Base-by-base conservation (phyloP, 2,113 vertebrate genomes). In the Rhodinocichla rosea region DNA sequence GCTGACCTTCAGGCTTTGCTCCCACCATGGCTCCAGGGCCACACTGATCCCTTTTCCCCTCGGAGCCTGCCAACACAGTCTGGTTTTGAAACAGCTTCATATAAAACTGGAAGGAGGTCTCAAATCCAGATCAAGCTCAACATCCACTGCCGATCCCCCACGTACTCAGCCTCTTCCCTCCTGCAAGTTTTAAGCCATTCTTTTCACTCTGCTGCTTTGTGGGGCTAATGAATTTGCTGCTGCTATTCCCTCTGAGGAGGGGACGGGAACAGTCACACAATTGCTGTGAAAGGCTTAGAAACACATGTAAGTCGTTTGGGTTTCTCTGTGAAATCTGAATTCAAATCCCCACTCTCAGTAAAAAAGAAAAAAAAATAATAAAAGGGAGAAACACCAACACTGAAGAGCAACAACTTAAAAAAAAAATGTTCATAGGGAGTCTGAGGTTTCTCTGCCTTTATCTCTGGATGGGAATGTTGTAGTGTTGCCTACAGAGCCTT, bases 401-500 rank as follows among this genome's bases (percentile, higher is more conserved):
- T 26, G 78, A 94, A 82, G 81, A 94, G 93, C 68, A 96, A 90
- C 79, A 95, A 90, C 94, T 87, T 92, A 9, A 74, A 90, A 84
- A 81, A 75, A 76, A 81, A 71, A n/a, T 2, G 4, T 83, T 96
- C 89, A 39, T 26, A 96, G 95, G 73, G 89, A 96, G 77, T 78
- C 33, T 84, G 91, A 92, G 91, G 76, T 90, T 97, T 96, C 0
- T 0, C 73, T 92, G 96, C 80, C 86, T 97, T 94, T 96, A 92
- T 95, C 91, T 93, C 60, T 15, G 88, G 89, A 90, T 0, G 4
- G 52, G 69, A 52, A 93, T 71, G 94, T 87, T 95, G 96, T 68
- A 96, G 91, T 35, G 9, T 82, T 96, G 94, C 94, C 94, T 95
- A 93, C 91, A 90, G 94, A 97, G 95, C 80, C 92, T 96, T 97